phyloP scores from a whole-genome alignment of 1,140 invertebrate genomes.

The Paramacrobiotus metropolitanus region DNA sequence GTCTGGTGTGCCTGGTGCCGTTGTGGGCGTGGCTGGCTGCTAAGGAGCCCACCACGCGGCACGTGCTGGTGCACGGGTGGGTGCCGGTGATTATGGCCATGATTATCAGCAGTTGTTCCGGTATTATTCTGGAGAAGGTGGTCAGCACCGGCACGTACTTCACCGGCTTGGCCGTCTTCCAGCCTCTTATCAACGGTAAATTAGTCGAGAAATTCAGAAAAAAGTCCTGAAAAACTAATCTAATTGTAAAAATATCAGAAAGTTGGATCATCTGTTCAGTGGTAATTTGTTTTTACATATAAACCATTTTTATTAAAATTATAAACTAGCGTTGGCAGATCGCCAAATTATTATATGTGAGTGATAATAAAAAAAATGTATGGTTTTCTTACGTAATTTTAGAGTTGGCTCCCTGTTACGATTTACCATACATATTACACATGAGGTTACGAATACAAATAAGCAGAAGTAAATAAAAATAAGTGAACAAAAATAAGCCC shows the following conservation, averaged over 20 bases:
- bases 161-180: slow-evolving; percentile 22
- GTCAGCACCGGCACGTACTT: slow-evolving; percentile 11
- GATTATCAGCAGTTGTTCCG: slow-evolving; percentile 47
- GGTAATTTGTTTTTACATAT: not conserved
- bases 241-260: not conserved
- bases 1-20: slow-evolving; percentile 39
- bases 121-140: not conserved
- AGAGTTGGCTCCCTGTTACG: no score
- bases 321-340: no score
- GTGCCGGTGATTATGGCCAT: slow-evolving; percentile 58
- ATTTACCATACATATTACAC: no score
- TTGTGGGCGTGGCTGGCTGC: slow-evolving; percentile 49
- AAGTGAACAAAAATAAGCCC: no score
- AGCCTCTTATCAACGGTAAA: slow-evolving; percentile 25
- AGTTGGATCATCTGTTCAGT: not conserved
- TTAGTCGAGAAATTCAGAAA: no score
- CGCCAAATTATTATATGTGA: no score
- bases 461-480: no score
- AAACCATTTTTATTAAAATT: not conserved
- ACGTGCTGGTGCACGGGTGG: slow-evolving; percentile 55
- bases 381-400: no score
- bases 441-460: no score
- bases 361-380: no score
- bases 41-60: slow-evolving; percentile 45
- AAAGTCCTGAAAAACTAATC: not conserved